Conservation (phyloP, 2,888 invertebrate species). For the Oegoconia quadripuncta region DNA sequence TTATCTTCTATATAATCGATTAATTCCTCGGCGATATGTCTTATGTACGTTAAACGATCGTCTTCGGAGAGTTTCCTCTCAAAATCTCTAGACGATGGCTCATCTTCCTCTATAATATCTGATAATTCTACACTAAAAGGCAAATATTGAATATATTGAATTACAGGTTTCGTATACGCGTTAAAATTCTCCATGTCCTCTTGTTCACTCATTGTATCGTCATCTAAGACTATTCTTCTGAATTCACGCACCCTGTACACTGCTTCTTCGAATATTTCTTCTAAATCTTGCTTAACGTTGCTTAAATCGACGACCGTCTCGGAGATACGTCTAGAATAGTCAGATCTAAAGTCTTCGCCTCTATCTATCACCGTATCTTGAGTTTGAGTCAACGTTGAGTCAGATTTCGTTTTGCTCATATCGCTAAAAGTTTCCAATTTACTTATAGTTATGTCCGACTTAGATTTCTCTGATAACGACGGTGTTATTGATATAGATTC, state of each 20-base stretch:
- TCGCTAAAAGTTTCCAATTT: conserved; percentile 66
- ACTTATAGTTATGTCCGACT: conserved; percentile 69
- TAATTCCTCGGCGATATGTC: conserved; percentile 52
- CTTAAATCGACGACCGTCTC: conserved; percentile 67
- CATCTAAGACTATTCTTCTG: conserved; percentile 33
- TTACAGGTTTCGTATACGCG: conserved; percentile 57
- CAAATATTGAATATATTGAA: conserved; percentile 46
- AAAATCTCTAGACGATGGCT: conserved; percentile 49
- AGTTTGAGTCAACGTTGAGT: conserved; percentile 67
- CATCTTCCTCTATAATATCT: conserved; percentile 70
- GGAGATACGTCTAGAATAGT: conserved; percentile 54
- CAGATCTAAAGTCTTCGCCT: conserved; percentile 38
- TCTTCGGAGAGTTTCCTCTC: conserved; percentile 44
- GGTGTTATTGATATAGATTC: conserved; percentile 57
- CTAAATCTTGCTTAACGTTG: conserved; percentile 60
- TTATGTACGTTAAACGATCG: conserved; percentile 42
- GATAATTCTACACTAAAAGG: conserved; percentile 67
- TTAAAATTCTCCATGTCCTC: conserved; percentile 66
- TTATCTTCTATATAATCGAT: conserved; percentile 56
- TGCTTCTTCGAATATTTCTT: conserved; percentile 60
- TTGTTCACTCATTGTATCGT: conserved; percentile 65
- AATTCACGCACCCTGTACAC: conserved; percentile 43
- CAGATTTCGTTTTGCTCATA: conserved; percentile 71
- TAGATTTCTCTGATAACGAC: conserved; percentile 65
- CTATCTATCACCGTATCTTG: conserved; percentile 69